Base-by-base conservation (phyloP, 2,797 vertebrate species). In the Sebastes elongatus region DNA sequence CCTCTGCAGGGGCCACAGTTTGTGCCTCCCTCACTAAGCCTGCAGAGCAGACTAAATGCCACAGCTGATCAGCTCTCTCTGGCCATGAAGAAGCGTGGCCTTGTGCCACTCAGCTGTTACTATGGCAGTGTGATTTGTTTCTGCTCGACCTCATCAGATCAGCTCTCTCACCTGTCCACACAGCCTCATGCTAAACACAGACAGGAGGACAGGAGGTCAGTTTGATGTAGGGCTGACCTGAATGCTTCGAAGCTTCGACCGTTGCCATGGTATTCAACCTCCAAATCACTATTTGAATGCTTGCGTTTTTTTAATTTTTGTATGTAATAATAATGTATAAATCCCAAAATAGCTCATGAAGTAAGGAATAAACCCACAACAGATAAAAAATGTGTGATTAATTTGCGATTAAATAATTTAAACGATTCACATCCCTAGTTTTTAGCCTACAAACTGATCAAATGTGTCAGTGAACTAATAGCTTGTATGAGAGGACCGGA, bases 101-200 rank as follows among this genome's bases (percentile, higher is more conserved):
- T 80, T 67, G 70, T 64, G 63, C 49, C 1, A 5, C 75, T 91
- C 77, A 81, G 80, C 76, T 87, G 83, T 90, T 88, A 86, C 85
- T 75, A 86, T 75, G 78, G 76, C 62, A 75, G 55, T 74, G 57
- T 64, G 73, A 80, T 82, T 66, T 64, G 52, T 59, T 49, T 69
- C 55, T 69, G 69, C 68, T 61, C 42, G 6, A 38, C 20, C 72
- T 65, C 10, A 57, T 81, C 83, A 63, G 64, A 80, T 77, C 38
- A 71, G 33, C 67, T 69, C 56, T 77, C 6, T 53, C 67, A 80
- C 63, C 64, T 82, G 81, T 80, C 74, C 76, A 67, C 71, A 27
- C 55, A 73, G 66, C 60, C 56, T 72, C 76, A 14, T 35, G 78
- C 42, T 68, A 53, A 81, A 81, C 46, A 71, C 49, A 25, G 53